These are phyloP conservation scores for Chionis minor DNA, from an alignment of 2,113 vertebrate species.

Conservation along the genomic window DNA sequence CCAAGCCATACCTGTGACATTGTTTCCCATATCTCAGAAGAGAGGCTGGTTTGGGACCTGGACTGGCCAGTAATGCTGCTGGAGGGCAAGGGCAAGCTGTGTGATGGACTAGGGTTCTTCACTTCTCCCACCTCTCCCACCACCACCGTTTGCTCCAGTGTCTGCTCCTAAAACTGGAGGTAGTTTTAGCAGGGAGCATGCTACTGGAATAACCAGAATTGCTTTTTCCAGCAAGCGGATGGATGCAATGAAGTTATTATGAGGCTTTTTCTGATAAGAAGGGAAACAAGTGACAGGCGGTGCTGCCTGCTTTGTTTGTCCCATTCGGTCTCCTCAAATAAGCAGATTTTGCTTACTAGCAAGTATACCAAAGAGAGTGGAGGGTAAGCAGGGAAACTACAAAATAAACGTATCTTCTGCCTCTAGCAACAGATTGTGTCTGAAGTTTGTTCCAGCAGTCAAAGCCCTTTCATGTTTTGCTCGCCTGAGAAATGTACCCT, in stretches of 20 bases:
- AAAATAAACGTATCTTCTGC: constrained; percentile 19
- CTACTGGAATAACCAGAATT: not conserved
- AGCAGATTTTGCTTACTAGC: not conserved
- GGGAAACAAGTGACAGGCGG: not conserved
- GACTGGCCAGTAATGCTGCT: not conserved
- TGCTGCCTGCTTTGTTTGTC: not conserved
- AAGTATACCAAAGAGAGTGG: not conserved
- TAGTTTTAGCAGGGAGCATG: not conserved
- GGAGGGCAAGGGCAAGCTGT: not conserved
- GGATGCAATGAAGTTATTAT: not conserved
- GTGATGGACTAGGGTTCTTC: not conserved
- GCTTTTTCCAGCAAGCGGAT: not conserved
- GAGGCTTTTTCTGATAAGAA: not conserved
- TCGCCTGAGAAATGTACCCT: constrained; percentile 6
- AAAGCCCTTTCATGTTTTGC: constrained; percentile 6
- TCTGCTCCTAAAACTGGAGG: not conserved
- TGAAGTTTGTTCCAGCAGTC: constrained; percentile 7
- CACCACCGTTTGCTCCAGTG: fast-evolving
- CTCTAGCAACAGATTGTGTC: not conserved
- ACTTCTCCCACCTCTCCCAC: not conserved
- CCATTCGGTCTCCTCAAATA: not conserved
- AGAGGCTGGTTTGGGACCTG: not conserved
- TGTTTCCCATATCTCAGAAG: not conserved
- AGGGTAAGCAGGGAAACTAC: constrained; percentile 1
- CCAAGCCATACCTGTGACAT: not conserved